A percentile compares a stretch with the other conserved stretches of the same genome.
Evolutionary conservation across 2,888 invertebrate genomes (phyloP).

Genomic region (Ochropleura plecta): DNA sequence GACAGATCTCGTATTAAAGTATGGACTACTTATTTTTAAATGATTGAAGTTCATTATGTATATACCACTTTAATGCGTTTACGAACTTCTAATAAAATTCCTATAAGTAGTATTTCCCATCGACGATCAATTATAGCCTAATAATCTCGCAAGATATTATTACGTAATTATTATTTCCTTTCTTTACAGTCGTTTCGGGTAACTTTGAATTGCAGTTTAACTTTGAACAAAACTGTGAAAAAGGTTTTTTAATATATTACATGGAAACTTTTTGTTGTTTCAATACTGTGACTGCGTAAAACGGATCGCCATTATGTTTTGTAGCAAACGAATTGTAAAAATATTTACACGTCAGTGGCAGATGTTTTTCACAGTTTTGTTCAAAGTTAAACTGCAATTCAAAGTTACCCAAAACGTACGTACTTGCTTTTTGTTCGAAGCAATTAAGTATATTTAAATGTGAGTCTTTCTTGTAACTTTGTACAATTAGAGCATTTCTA

Average conservation of each 20-base stretch:
- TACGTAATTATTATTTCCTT: slow-evolving; percentile 18
- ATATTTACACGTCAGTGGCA: too few relatives aligned
- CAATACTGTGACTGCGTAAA: too few relatives aligned
- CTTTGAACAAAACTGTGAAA: too few relatives aligned
- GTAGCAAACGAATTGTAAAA: too few relatives aligned
- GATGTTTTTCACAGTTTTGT: too few relatives aligned
- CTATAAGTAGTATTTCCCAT: slow-evolving; percentile 39
- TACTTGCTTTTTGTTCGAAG: slow-evolving; percentile 34
- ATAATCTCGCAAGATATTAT: slow-evolving; percentile 38
- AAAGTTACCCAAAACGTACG: too few relatives aligned
- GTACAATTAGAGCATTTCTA: slow-evolving; percentile 65
- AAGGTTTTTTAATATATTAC: too few relatives aligned
- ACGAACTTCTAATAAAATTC: slow-evolving; percentile 49
- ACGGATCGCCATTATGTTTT: too few relatives aligned
- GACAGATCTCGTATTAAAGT: slow-evolving; percentile 59
- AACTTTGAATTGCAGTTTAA: too few relatives aligned
- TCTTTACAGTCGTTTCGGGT: too few relatives aligned
- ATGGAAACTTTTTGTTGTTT: too few relatives aligned
- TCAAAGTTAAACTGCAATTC: too few relatives aligned
- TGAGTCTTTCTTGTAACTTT: slow-evolving; percentile 66
- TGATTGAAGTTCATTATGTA: slow-evolving; percentile 35
- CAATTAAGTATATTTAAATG: slow-evolving; percentile 52
- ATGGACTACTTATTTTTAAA: slow-evolving; percentile 49
- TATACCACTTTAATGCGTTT: slow-evolving; percentile 49
- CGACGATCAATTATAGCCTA: slow-evolving; percentile 28